A percentile compares a stretch with the other conserved stretches of the same genome.
Evolutionary conservation across 2,797 vertebrate species (phyloP).

Genomic region (Bucorvus abyssinicus): DNA sequence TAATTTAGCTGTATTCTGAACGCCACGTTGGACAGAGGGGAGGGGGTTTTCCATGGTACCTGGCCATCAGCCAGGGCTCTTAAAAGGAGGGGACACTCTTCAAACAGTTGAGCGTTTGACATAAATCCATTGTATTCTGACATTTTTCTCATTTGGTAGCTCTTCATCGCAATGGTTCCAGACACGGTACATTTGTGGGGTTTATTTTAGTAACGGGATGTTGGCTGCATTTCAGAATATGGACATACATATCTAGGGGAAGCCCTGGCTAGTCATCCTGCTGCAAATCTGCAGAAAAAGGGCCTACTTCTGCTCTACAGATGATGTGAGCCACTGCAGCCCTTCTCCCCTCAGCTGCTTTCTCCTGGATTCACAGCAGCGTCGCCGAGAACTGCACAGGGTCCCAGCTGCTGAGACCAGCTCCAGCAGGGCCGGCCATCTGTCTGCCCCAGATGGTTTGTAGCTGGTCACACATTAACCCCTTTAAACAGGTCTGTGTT

Average conservation of each 20-base stretch:
- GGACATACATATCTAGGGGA: not conserved
- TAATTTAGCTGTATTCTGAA: not conserved
- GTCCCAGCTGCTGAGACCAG: not conserved
- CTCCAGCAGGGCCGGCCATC: not conserved
- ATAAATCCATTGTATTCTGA: not conserved
- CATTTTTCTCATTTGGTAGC: not conserved
- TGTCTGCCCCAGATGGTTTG: not conserved
- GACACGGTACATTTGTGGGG: not conserved
- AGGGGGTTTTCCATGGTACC: not conserved
- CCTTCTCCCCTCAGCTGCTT: not conserved
- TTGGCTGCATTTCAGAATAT: not conserved
- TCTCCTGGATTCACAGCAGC: not conserved
- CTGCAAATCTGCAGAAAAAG: not conserved
- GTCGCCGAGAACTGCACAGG: rapidly evolving
- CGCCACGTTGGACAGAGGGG: not conserved
- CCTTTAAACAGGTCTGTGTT: not conserved
- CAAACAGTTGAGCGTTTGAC: not conserved
- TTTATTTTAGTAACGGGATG: not conserved
- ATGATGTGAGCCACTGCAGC: not conserved
- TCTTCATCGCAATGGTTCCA: not conserved
- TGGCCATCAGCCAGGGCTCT: not conserved
- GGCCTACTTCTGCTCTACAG: not conserved
- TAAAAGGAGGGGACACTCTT: not conserved
- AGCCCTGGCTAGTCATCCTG: not conserved
- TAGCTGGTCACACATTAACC: conserved; percentile 31